A percentile compares a stretch with the other conserved stretches of the same genome.
Conservation (phyloP, 1,140 invertebrate species). For the Formica exsecta region DNA sequence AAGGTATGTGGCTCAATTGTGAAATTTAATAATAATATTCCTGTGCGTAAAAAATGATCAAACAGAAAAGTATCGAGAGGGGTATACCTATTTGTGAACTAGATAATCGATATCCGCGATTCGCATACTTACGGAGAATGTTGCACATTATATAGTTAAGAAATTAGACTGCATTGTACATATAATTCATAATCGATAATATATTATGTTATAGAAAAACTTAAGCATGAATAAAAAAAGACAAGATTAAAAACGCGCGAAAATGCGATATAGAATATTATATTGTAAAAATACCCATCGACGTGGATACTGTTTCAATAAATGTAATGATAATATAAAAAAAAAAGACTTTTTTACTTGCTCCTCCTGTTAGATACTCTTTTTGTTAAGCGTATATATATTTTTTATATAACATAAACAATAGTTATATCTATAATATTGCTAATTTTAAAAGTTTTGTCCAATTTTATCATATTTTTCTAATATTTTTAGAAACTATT, state of each 20-base stretch:
- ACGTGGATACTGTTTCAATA: constrained; percentile 84
- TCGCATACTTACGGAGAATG: constrained; percentile 67
- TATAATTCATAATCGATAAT: constrained; percentile 78
- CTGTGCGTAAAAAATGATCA: constrained; percentile 39
- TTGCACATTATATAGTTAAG: constrained; percentile 71
- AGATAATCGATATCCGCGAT: constrained; percentile 69
- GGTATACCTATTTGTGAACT: constrained; percentile 58
- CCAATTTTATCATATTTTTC: neutral
- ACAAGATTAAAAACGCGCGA: constrained; percentile 44
- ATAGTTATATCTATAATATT: neutral
- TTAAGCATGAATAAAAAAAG: constrained; percentile 67
- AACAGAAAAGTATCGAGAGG: constrained; percentile 70
- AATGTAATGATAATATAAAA: constrained; percentile 82
- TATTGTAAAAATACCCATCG: constrained; percentile 81
- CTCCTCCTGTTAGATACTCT: constrained; percentile 34
- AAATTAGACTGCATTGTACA: constrained; percentile 75
- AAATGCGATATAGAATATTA: constrained; percentile 70
- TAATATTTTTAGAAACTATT: neutral
- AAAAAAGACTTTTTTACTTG: constrained; percentile 25
- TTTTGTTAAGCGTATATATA: neutral
- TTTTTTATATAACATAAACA: neutral
- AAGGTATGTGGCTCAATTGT: constrained; percentile 10
- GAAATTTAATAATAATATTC: constrained; percentile 33
- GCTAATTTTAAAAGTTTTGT: neutral
- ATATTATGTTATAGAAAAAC: constrained; percentile 77